Base-by-base conservation (phyloP, 2,113 vertebrate genomes). In the Bettongia penicillata region DNA sequence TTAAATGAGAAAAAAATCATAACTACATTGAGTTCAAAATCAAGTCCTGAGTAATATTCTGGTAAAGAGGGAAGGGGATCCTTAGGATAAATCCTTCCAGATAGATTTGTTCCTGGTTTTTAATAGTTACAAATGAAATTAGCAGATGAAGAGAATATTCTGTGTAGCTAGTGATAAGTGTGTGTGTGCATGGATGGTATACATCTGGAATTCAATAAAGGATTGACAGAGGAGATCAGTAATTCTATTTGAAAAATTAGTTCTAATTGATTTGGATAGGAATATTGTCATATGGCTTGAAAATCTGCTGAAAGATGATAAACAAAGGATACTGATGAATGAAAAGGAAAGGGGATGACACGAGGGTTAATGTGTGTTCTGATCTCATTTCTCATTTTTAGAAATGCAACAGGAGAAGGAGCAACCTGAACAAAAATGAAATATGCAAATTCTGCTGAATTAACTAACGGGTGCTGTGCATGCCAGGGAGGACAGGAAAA, bases 21-120 rank as follows among this genome's bases (percentile, higher is more conserved):
- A 97, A 96, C 97, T 98, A 94, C 96, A 97, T 96, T 95, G 89
- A 95, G 95, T 97, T 96, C 97, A 96, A 84, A 84, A 96, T 96
- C 94, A 97, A 97, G 96, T 97, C 96, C 96, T 97, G 96, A 97
- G 96, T 84, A 51, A 95, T 96, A 93, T 96, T 97, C 93, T 94
- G 96, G 93, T 96, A 96, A 93, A 91, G 95, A 94, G 91, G 93
- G 91, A 95, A 94, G 92, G 93, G 91, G 48, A 57, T 31, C 96
- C 89, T 92, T 96, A 55, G 93, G 94, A 97, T 93, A 97, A 97
- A 97, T 97, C 95, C 95, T 97, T 97, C 95, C 14, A 25, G 94
- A 96, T 89, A 93, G 96, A 96, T 96, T 93, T 95, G 94, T 96
- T 96, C 91, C 95, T 89, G 47, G 84, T 96, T 98, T 96, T 91